Base-by-base conservation (phyloP, 2,113 vertebrate genomes). In the Esox niger region DNA sequence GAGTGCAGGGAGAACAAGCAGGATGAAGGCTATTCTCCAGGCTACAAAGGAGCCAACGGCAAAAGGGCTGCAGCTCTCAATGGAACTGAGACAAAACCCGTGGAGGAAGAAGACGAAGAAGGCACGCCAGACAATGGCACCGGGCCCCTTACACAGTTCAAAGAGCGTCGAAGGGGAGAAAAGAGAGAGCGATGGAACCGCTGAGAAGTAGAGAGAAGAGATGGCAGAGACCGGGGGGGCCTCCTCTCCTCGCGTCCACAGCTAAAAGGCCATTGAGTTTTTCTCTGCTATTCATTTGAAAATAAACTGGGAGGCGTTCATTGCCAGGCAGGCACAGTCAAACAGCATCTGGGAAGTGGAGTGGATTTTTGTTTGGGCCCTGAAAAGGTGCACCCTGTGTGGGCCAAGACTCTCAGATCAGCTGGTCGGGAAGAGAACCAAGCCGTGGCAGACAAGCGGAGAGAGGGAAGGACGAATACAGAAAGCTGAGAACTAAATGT, bases 21-120 rank as follows among this genome's bases (percentile, higher is more conserved):
- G 82, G 82, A 87, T 81, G 85, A 87, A 89, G 86, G 82, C 76
- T 82, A 83, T 88, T 87, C 81, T 87, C 70, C 74, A 82, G 71
- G 75, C 81, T 82, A 88, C 84, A 89, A 87, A 86, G 81, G 74
- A 82, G 84, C 76, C 81, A 27, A 27, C 21, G 23, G 76, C 63
- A 73, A 84, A 81, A 79, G 66, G 75, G 68, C 72, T 60, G 69
- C 15, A 84, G 68, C 62, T 68, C 82, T 87, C 83, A 87, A 84
- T 87, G 74, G 83, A 75, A 43, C 82, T 82, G 82, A 79, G 80
- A 85, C 82, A 87, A 84, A 88, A 89, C 87, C 83, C 79, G 72
- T 78, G 79, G 76, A 84, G 81, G 82, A 84, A 52, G 47, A 52
- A 4, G n/a, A 21, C 20, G n/a, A 52, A 84, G 80, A 84, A 84